Evolutionary conservation across 2,113 vertebrate species (phyloP).

Genomic region (Leptobrachium leishanense): DNA sequence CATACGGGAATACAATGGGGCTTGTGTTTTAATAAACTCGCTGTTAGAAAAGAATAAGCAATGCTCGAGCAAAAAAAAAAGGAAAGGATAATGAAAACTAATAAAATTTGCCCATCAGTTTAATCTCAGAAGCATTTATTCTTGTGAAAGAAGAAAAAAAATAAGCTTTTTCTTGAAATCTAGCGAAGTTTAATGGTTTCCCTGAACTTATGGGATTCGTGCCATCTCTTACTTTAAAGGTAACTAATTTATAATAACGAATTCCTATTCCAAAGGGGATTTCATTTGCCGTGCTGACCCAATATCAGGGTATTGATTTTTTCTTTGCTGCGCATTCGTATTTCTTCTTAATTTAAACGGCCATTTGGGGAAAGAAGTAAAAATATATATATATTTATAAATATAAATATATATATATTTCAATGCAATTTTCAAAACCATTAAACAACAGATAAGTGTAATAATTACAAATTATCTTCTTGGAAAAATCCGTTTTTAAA

Average conservation of each 20-base stretch:
- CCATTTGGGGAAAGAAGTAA: neutral
- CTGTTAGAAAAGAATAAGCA: slow-evolving; percentile 35
- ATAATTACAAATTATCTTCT: neutral
- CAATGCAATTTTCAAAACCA: neutral
- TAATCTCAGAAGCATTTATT: slow-evolving; percentile 43
- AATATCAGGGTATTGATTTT: neutral
- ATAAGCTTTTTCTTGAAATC: slow-evolving; percentile 34
- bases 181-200: slow-evolving; percentile 22
- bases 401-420: neutral
- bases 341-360: slow-evolving; percentile 33
- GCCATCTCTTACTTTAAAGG: neutral
- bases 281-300: neutral
- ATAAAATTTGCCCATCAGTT: slow-evolving; percentile 47
- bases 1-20: slow-evolving; percentile 9
- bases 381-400: neutral
- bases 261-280: slow-evolving; percentile 24
- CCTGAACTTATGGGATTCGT: slow-evolving; percentile 21
- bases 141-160: neutral
- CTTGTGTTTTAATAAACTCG: slow-evolving; percentile 35
- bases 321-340: neutral
- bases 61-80: slow-evolving; percentile 29
- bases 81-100: slow-evolving; percentile 44
- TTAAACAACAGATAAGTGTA: neutral
- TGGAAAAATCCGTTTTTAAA: neutral
- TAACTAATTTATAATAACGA: slow-evolving; percentile 1